These are phyloP conservation scores for Petrocephalus sullivani DNA, from an alignment of 2,797 vertebrate species.

Conservation along the genomic window DNA sequence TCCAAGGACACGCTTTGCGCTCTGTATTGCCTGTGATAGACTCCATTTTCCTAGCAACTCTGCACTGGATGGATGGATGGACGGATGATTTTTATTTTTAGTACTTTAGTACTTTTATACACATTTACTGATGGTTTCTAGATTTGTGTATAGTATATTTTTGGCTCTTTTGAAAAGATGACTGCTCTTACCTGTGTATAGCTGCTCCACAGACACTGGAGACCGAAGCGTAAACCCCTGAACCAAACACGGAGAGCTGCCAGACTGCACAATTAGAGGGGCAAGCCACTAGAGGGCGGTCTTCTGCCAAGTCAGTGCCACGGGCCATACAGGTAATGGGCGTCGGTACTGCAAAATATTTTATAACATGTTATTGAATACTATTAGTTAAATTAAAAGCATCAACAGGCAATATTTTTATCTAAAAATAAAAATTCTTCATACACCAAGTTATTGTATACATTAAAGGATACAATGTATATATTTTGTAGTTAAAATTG, in stretches of 20 bases:
- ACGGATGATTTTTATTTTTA: background rate
- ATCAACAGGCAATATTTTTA: background rate
- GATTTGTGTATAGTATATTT: background rate
- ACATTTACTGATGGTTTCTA: background rate
- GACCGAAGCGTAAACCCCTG: slow-evolving; percentile 77
- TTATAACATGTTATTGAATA: background rate
- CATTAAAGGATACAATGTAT: background rate
- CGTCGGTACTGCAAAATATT: slow-evolving; percentile 37
- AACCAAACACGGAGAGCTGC: slow-evolving; percentile 76
- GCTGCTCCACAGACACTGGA: slow-evolving; percentile 87
- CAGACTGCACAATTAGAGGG: slow-evolving; percentile 69
- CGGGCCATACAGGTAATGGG: slow-evolving; percentile 75
- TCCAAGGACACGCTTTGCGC: background rate
- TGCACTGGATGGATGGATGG: background rate
- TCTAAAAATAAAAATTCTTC: background rate
- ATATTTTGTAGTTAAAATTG: background rate
- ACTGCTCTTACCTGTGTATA: slow-evolving; percentile 72
- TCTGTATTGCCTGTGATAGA: background rate
- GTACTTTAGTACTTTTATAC: background rate
- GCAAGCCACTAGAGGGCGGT: slow-evolving; percentile 68
- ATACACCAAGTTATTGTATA: background rate
- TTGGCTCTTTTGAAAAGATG: background rate
- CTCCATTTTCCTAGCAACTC: background rate
- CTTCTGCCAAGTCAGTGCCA: slow-evolving; percentile 70
- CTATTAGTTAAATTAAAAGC: background rate